phyloP scores from a whole-genome alignment of 1,140 invertebrate species.

The Zaprionus ghesquierei region DNA sequence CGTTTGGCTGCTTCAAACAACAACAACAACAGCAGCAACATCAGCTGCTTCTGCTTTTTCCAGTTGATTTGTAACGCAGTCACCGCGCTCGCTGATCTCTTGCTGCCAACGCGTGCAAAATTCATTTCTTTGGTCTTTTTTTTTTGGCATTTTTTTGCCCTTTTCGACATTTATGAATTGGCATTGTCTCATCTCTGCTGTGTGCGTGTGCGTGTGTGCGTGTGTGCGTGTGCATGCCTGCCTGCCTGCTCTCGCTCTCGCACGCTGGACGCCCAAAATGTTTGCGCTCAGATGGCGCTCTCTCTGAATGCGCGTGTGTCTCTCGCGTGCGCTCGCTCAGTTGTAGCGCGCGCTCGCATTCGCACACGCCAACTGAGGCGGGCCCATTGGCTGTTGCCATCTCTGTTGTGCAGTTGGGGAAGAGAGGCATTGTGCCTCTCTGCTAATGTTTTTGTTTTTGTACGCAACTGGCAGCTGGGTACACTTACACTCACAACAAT shows the following conservation, averaged over 20 bases:
- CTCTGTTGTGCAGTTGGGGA: conserved; percentile 31
- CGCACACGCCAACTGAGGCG: background rate
- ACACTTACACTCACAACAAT: conserved; percentile 31
- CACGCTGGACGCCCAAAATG: background rate
- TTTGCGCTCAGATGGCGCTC: background rate
- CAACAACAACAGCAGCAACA: conserved; percentile 2
- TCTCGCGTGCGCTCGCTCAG: background rate
- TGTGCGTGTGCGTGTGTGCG: conserved; percentile 31
- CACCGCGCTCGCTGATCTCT: conserved; percentile 23
- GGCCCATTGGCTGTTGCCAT: conserved; percentile 39
- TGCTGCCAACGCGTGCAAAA: conserved; percentile 2
- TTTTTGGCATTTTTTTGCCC: conserved; percentile 12
- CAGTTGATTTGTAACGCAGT: conserved; percentile 43
- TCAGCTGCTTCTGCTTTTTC: conserved; percentile 14
- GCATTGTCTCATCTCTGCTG: conserved; percentile 50
- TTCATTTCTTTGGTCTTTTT: conserved; percentile 29
- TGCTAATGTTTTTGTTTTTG: conserved; percentile 1
- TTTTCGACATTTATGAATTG: conserved; percentile 66
- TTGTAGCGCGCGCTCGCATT: conserved; percentile 21
- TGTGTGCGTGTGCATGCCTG: conserved; percentile 1
- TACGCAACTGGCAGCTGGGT: conserved; percentile 32
- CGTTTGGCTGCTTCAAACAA: background rate
- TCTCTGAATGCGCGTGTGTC: background rate
- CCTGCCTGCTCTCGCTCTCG: conserved; percentile 16
- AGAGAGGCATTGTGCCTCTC: conserved; percentile 7